Evolutionary conservation across 2,113 vertebrate genomes (phyloP), one percentile per base, ranked within the genome.

Genomic region (Pituophis catenifer): DNA sequence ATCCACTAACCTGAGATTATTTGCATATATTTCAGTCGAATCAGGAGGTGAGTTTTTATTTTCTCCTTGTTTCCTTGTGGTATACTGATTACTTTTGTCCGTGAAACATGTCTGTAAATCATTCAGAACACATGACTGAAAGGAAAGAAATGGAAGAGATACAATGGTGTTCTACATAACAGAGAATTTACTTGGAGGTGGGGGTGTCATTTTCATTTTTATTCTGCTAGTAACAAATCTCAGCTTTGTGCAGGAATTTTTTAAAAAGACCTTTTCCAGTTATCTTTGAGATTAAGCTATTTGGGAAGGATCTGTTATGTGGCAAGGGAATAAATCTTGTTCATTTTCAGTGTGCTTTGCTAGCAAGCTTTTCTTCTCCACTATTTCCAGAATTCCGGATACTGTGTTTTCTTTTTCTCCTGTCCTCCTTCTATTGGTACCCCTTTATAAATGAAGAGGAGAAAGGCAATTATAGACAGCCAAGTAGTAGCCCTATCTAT

Each of bases 111-210:
- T 55, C 1, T 0, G 3, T 13, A 2, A 1, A 2, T 11, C 44
- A 38, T 86, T 23, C 0, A 29, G 12, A 55, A 95, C 85, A 53
- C 21, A 59, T 3, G 3, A 11, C 97, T 97, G 38, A 86, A 89
- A 2, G 48, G 38, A 92, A 48, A 59, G 15, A 52, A 59, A 81
- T 81, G 75, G 75, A 19, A 81, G 33, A 44, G 19, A 1, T 44
- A 81, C 8, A 81, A 38, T 33, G 70, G 15, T 81, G 17, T 81
- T 75, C n/a, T 17, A 81, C 33, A 8, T 81, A 38, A 81, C 17
- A 81, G 38, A 38, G 33, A 33, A 17, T 38, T 81, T 38, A 81
- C 70, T 81, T 38, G 33, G 33, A 81, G 17, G 33, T 19, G 13
- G 11, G n/a, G 7, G 33, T 38, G 70, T 19, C 17, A 19, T 81